Percentiles rank a stretch among this genome's conserved stretches.
Evolutionary conservation across 2,113 vertebrate genomes (phyloP).

Genomic region (Astur gentilis): DNA sequence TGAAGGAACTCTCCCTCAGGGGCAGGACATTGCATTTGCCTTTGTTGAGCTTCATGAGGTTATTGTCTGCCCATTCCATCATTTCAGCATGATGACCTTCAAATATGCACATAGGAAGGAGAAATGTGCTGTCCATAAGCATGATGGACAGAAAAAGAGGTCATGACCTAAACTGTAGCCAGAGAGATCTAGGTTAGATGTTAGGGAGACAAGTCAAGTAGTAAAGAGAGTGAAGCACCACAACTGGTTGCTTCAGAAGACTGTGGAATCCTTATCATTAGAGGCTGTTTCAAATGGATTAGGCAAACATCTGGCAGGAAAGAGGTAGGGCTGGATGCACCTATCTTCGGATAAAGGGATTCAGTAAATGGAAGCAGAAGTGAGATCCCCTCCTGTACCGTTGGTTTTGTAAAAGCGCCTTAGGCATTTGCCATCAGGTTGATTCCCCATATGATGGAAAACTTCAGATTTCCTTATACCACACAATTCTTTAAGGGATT

Average conservation of each 20-base stretch:
- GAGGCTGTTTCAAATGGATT: background rate
- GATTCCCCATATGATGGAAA: background rate
- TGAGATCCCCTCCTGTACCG: background rate
- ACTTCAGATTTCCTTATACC: background rate
- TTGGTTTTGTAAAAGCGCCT: fast-evolving
- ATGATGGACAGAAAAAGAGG: background rate
- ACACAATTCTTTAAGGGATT: background rate
- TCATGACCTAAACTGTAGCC: background rate
- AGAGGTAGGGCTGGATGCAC: background rate
- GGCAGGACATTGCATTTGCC: background rate
- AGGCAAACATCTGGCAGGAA: background rate
- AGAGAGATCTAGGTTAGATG: background rate
- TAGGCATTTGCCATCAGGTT: background rate
- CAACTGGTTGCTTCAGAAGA: background rate
- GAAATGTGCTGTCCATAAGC: background rate
- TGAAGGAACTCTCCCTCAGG: background rate
- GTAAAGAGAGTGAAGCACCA: background rate
- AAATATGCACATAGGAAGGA: background rate
- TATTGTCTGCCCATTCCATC: background rate
- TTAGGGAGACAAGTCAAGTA: background rate
- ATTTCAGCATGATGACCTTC: background rate
- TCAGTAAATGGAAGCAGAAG: background rate
- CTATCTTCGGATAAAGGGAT: background rate
- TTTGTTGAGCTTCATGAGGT: background rate
- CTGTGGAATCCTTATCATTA: background rate